A percentile compares a stretch with the other conserved stretches of the same genome.
Evolutionary conservation across 2,888 invertebrate species (phyloP).

Genomic region (Holacanthella duospinosa): DNA sequence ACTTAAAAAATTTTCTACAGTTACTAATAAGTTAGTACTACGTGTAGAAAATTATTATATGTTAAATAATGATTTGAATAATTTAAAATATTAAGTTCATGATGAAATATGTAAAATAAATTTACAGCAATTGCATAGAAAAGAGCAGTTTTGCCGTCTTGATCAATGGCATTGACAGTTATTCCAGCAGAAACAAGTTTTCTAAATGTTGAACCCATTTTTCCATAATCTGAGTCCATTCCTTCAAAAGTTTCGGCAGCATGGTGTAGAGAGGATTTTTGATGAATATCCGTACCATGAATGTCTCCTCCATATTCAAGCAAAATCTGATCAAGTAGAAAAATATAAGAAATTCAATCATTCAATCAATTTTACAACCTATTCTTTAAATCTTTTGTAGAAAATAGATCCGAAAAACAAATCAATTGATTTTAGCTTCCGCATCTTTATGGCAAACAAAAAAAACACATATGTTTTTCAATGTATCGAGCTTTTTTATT

Average conservation of each 20-base stretch:
- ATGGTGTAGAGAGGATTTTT: constrained; percentile 19
- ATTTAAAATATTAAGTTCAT: too few species aligned
- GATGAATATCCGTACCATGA: constrained; percentile 26
- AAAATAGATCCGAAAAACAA: neutral
- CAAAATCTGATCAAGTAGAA: constrained; percentile 32
- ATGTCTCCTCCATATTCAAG: constrained; percentile 37
- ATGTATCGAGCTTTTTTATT: too few species aligned
- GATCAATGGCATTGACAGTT: constrained; percentile 35
- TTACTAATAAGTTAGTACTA: too few species aligned
- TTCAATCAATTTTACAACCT: neutral
- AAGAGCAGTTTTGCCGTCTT: constrained; percentile 36
- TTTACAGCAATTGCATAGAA: constrained; percentile 35
- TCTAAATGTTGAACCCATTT: constrained; percentile 36
- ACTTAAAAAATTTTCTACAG: too few species aligned
- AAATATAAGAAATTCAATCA: neutral
- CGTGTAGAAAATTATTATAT: too few species aligned
- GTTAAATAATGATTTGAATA: too few species aligned
- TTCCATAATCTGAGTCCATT: constrained; percentile 36
- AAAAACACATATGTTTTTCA: too few species aligned
- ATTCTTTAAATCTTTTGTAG: too few species aligned
- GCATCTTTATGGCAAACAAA: too few species aligned
- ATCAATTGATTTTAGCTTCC: neutral
- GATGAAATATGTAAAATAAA: too few species aligned
- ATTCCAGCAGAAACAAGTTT: constrained; percentile 34
- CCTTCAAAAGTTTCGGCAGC: constrained; percentile 37